These are phyloP conservation scores for Meiosimyza decipiens DNA, from an alignment of 2,888 invertebrate genomes.

Conservation along the genomic window DNA sequence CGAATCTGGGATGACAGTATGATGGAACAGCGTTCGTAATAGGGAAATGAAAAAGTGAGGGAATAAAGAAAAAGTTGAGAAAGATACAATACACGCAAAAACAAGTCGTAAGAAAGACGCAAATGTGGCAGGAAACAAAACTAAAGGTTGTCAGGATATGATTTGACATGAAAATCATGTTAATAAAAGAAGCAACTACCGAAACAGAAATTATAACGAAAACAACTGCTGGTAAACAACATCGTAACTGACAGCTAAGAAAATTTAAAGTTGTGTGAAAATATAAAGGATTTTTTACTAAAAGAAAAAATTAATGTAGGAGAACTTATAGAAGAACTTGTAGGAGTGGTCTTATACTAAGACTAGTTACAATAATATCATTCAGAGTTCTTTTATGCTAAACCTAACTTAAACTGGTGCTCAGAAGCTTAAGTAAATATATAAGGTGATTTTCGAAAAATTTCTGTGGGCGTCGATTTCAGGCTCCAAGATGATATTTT, in stretches of 20 bases:
- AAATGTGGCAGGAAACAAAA: slow-evolving; percentile 12
- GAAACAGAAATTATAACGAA: neutral
- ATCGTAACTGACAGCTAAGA: neutral
- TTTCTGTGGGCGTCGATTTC: too few relatives aligned
- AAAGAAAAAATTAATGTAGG: too few relatives aligned
- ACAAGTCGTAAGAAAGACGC: neutral
- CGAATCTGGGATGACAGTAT: too few relatives aligned
- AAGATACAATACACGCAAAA: neutral
- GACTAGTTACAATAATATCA: too few relatives aligned
- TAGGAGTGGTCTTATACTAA: too few relatives aligned
- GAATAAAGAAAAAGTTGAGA: neutral
- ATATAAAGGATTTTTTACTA: slow-evolving; percentile 1
- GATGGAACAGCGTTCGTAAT: neutral
- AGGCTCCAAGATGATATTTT: too few relatives aligned
- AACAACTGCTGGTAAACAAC: neutral
- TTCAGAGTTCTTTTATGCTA: too few relatives aligned
- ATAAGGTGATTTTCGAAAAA: too few relatives aligned
- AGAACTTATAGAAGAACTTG: too few relatives aligned
- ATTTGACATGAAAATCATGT: neutral
- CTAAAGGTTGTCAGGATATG: slow-evolving; percentile 8
- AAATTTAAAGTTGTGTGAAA: neutral
- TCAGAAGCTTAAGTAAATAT: too few relatives aligned
- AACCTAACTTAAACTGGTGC: too few relatives aligned
- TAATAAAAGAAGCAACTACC: slow-evolving; percentile 10
- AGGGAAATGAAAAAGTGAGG: neutral